Base-by-base conservation (phyloP, 1,140 invertebrate species). In the Drosophila parvula region DNA sequence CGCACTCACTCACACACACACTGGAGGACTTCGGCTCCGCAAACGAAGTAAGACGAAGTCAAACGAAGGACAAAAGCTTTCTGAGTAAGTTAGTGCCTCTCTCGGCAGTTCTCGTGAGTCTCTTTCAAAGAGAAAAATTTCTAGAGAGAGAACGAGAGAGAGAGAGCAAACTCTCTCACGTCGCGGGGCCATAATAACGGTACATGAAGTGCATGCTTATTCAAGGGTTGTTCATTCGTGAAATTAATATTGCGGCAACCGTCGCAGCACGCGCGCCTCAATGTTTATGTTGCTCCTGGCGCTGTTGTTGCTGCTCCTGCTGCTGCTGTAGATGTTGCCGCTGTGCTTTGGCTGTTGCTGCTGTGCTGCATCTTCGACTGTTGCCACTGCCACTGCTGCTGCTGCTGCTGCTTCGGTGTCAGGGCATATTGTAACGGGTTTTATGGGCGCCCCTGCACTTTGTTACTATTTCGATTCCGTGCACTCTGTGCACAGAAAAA, bases 181-280 rank as follows among this genome's bases (percentile, higher is more conserved):
- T 88, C 50, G 63, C 32, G 63, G 68, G 62, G 63, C 79, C 76
- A 77, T 88, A 79, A 88, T 81, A 81, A 84, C 63, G 78, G 78
- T 57, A 89, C 84, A 89, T 89, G 65, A 84, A 89, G 84, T 89
- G 84, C 78, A 89, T 89, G 79, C 86, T 81, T 90, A 82, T 90
- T 90, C 86, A 88, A 90, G 86, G 88, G 86, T 88, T 90, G 88
- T 90, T 90, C 88, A 90, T 84, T 90, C 81, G 89, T 90, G 78
- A 90, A 90, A 90, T 90, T 90, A 90, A 90, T 90, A 90, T 90
- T 88, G 80, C 85, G 84, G 84, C 70, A 78, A 81, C 77, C 70
- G 55, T 74, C 60, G 64, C 83, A 81, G 81, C 83, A 82, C 82
- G 79, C 83, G 84, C 84, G 80, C 80, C 76, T 68, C 81, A 84